Evolutionary conservation across 2,888 invertebrate species (phyloP).

Genomic region (Dorcus hopei): DNA sequence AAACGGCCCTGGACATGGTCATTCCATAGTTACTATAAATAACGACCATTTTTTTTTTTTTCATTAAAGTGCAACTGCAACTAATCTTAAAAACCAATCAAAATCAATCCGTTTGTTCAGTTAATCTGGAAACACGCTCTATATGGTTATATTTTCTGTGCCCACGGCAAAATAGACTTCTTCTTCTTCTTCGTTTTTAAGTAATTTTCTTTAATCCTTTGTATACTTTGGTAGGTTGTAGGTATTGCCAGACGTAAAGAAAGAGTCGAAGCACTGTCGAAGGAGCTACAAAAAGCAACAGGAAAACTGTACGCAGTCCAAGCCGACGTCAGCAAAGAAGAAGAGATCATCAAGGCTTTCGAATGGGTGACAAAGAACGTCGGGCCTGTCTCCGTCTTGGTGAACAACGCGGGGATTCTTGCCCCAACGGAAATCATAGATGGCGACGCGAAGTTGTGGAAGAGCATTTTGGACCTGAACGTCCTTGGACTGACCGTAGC

Average conservation of each 20-base stretch:
- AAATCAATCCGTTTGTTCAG: no score
- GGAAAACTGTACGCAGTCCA: background rate
- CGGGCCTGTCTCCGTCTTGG: background rate
- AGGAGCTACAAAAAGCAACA: background rate
- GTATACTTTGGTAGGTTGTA: background rate
- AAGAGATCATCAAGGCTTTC: slow-evolving; percentile 5
- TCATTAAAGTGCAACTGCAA: no score
- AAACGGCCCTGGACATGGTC: no score
- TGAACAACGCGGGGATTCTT: slow-evolving; percentile 8
- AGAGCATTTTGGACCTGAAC: slow-evolving; percentile 8
- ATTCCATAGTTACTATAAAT: no score
- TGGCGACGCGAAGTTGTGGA: slow-evolving; percentile 7
- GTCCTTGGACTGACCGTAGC: slow-evolving; percentile 4
- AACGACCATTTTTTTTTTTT: no score
- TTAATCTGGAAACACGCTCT: no score
- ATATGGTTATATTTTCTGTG: no score
- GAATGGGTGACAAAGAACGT: slow-evolving; percentile 1
- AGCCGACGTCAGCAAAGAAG: slow-evolving; percentile 3
- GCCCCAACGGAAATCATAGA: background rate
- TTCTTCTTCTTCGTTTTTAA: no score
- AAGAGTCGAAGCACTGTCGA: background rate
- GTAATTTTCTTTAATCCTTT: background rate
- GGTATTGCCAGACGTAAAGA: slow-evolving; percentile 4
- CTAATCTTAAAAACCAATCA: no score
- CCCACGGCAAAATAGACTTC: no score